Percentiles rank a stretch among this genome's conserved stretches.
These are phyloP conservation scores for Aleadryas rufinucha DNA, from an alignment of 2,113 vertebrate genomes.

Conservation along the genomic window DNA sequence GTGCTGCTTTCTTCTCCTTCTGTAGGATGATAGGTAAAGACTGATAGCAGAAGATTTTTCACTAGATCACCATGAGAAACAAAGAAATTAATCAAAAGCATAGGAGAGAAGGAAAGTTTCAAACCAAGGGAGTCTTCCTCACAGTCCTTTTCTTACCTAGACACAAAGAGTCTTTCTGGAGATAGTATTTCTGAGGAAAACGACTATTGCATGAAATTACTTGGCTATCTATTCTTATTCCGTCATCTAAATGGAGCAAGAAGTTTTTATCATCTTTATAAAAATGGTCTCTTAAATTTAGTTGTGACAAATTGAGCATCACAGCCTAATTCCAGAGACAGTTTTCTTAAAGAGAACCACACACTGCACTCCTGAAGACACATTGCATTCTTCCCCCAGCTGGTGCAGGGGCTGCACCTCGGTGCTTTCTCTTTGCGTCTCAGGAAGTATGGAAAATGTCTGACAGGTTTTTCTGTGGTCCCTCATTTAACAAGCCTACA, in stretches of 20 bases:
- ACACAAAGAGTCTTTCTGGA: background rate
- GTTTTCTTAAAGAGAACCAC: background rate
- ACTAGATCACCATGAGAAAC: background rate
- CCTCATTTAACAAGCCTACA: background rate
- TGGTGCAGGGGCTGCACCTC: background rate
- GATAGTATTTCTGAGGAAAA: background rate
- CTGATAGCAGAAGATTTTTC: background rate
- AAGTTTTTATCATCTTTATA: background rate
- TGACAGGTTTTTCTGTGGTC: background rate
- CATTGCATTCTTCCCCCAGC: accelerated
- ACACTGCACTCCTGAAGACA: background rate
- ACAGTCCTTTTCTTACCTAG: background rate
- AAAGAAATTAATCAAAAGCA: background rate
- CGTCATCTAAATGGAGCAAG: background rate
- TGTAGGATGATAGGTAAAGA: background rate
- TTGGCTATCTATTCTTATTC: background rate
- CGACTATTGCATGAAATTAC: background rate
- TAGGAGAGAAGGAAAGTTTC: background rate
- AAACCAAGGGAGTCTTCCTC: background rate
- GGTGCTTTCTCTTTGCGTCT: background rate
- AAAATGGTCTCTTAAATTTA: background rate
- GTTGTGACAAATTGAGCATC: background rate
- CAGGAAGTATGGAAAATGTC: background rate
- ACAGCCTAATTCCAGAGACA: background rate
- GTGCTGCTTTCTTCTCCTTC: background rate